Evolutionary conservation across 2,888 invertebrate species (phyloP), one percentile per base, ranked within the genome.

Genomic region (Rhagonycha lutea): DNA sequence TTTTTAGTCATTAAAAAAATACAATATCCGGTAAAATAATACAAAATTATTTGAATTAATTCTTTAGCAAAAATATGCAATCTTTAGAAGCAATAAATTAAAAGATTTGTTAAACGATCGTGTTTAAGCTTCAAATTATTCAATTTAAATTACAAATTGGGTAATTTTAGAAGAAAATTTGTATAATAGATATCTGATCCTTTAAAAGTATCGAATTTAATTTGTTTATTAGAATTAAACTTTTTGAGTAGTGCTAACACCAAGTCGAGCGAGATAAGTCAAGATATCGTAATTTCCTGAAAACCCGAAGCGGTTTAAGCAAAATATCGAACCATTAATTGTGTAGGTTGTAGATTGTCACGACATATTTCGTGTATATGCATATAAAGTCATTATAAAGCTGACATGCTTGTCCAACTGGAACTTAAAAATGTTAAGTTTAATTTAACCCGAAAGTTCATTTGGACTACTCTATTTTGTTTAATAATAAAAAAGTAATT

Each of bases 351-450:
- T 71, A 73, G 78, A 77, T 78, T 80, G 80, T 80, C 81, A 81
- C 81, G 81, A 75, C 77, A 81, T 76, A 78, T 81, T 81, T 75
- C 81, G 81, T 81, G 81, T 72, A 18, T 69, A 77, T 74, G 78
- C 77, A 74, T 80, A 80, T 80, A 74, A 80, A 80, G 80, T 80
- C 79, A 80, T 80, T 80, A 80, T 74, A 68, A 68, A 68, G 74
- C 72, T 77, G 71, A 70, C 63, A 70, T 75, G 77, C 75, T 68
- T 69, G 73, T 73, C 73, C 73, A 69, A 69, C 14, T 73, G n/a
- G n/a, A 65, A 65, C 23, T 65, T 65, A 24, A 24, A 65, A 18
- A 10, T 14, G 63, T 65, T 26, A 65, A 65, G 23, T 65, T 65
- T 5, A 65, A 2, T 65, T 65, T 65, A 14, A 65, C n/a, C 3